Evolutionary conservation across 2,797 vertebrate species (phyloP).

Genomic region (Carcharodon carcharias): DNA sequence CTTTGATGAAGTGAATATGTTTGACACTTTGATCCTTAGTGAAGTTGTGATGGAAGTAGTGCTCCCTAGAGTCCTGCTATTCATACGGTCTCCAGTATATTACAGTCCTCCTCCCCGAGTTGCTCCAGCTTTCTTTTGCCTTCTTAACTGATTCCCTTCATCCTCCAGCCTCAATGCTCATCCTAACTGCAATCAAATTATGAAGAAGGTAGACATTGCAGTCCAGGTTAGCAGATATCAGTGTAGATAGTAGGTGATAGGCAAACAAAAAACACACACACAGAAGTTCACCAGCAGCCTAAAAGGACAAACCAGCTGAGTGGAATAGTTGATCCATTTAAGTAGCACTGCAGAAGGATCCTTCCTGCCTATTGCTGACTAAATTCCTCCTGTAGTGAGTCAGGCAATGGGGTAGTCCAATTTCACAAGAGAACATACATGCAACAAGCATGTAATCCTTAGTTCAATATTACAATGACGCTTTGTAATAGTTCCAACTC

Average conservation of each 20-base stretch:
- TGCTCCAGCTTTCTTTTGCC: not conserved
- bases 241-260: not conserved
- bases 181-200: not conserved
- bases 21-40: not conserved
- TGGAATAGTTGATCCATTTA: no score
- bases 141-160: not conserved
- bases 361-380: not conserved
- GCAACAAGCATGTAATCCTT: not conserved
- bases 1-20: not conserved
- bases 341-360: not conserved
- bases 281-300: no score
- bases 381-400: not conserved
- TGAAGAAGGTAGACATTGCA: not conserved
- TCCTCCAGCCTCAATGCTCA: not conserved
- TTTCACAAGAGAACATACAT: not conserved
- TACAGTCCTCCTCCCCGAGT: not conserved
- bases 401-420: not conserved
- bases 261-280: not conserved
- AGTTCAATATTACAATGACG: not conserved
- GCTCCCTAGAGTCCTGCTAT: not conserved
- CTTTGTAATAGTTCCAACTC: not conserved
- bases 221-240: not conserved
- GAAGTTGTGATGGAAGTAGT: not conserved
- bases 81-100: not conserved
- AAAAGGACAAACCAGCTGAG: no score